Percentiles rank a stretch among this genome's conserved stretches.
These are phyloP conservation scores for Syngnathus floridae DNA, from an alignment of 2,113 vertebrate species.

Conservation along the genomic window DNA sequence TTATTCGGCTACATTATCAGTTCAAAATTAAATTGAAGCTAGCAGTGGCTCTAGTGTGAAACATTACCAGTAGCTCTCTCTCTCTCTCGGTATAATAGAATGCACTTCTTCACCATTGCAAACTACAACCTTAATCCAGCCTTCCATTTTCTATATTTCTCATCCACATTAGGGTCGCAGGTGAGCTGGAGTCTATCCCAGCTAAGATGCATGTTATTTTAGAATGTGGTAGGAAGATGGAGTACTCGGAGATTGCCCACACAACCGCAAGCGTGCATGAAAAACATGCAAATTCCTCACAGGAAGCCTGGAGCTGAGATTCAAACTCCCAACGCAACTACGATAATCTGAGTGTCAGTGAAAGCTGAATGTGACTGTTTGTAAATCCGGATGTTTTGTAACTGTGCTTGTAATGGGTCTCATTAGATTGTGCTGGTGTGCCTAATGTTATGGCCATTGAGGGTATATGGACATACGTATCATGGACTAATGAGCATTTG, in stretches of 20 bases:
- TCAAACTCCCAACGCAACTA: neutral
- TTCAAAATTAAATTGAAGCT: neutral
- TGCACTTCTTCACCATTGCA: neutral
- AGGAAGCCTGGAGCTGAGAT: neutral
- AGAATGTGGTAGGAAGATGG: too few relatives aligned
- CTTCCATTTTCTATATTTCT: neutral
- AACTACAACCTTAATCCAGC: neutral
- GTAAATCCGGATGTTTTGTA: neutral
- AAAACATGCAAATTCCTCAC: neutral
- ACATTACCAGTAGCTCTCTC: neutral
- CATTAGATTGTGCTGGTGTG: slow-evolving; percentile 1
- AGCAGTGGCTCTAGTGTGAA: neutral
- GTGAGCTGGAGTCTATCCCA: too few relatives aligned
- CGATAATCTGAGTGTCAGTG: neutral
- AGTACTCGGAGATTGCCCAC: neutral
- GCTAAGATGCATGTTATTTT: neutral
- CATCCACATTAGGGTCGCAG: neutral
- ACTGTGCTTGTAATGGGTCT: neutral
- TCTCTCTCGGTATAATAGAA: neutral
- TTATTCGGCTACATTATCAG: neutral
- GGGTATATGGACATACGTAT: too few relatives aligned
- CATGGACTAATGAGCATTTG: slow-evolving; percentile 2
- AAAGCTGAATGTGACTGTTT: neutral
- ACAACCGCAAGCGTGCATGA: neutral
- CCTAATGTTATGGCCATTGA: neutral